Evolutionary conservation across 2,113 vertebrate species (phyloP).

Genomic region (Festucalex cinctus): DNA sequence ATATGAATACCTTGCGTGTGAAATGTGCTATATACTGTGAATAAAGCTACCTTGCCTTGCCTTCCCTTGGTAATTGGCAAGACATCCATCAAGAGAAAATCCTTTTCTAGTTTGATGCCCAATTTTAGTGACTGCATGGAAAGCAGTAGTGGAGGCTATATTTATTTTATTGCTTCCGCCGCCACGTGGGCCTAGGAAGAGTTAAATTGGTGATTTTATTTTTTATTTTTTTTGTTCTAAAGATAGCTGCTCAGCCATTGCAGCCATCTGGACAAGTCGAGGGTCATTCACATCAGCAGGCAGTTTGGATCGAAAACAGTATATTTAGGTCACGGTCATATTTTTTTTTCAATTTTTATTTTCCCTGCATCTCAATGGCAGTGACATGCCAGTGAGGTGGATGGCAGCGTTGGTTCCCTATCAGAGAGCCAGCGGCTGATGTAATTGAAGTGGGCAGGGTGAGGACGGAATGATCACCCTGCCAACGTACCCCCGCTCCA

Average conservation of each 20-base stretch:
- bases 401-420: slow-evolving; percentile 39
- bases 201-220: slow-evolving; percentile 46
- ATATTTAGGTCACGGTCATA: slow-evolving; percentile 37
- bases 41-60: too few species aligned
- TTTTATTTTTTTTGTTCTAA: slow-evolving; percentile 21
- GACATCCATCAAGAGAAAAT: slow-evolving; percentile 48
- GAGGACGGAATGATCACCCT: slow-evolving; percentile 46
- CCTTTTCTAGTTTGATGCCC: slow-evolving; percentile 54
- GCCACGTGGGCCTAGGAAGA: slow-evolving; percentile 42
- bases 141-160: slow-evolving; percentile 34
- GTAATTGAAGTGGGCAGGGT: slow-evolving; percentile 65
- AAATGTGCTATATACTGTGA: too few species aligned
- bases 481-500: slow-evolving; percentile 14
- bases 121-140: slow-evolving; percentile 61
- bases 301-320: slow-evolving; percentile 17
- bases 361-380: slow-evolving; percentile 15
- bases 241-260: slow-evolving; percentile 17
- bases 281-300: slow-evolving; percentile 17
- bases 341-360: too few species aligned
- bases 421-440: slow-evolving; percentile 51
- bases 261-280: slow-evolving; percentile 32
- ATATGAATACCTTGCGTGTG: too few species aligned
- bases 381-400: slow-evolving; percentile 37
- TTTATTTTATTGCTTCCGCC: slow-evolving; percentile 44
- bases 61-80: slow-evolving; percentile 34